phyloP scores from a whole-genome alignment of 2,113 vertebrate species.

The Triplophysa rosa region DNA sequence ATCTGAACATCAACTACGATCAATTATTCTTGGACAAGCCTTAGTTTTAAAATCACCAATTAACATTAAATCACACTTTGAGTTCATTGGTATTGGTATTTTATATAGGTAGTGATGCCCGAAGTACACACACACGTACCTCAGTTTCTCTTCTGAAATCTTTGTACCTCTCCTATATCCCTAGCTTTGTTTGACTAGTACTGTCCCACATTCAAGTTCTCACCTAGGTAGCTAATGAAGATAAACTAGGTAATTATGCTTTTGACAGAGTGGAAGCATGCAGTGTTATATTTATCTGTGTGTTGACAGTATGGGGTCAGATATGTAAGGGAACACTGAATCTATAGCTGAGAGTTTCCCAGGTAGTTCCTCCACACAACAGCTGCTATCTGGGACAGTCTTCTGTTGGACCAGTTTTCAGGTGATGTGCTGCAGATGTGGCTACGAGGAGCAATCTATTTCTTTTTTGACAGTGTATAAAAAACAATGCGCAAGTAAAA shows the following conservation, averaged over 20 bases:
- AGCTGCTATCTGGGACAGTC: constrained; percentile 51
- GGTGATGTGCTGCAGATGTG: constrained; percentile 40
- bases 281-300: constrained; percentile 52
- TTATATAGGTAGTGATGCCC: neutral
- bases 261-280: constrained; percentile 59
- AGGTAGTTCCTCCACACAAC: constrained; percentile 22
- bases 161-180: constrained; percentile 27
- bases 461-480: constrained; percentile 22
- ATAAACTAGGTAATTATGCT: constrained; percentile 69
- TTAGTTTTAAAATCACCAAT: neutral
- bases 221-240: constrained; percentile 65
- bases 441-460: constrained; percentile 15
- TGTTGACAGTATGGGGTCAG: constrained; percentile 65
- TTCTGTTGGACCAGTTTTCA: constrained; percentile 19
- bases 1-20: neutral
- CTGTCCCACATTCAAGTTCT: constrained; percentile 38
- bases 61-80: neutral
- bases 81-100: neutral
- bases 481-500: neutral
- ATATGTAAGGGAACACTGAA: constrained; percentile 37
- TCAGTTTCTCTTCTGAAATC: neutral
- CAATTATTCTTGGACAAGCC: neutral
- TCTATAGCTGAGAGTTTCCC: constrained; percentile 24
- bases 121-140: neutral
- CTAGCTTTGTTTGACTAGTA: constrained; percentile 19